Evolutionary conservation across 2,888 invertebrate species (phyloP).

Genomic region (Boloria euphrosyne): DNA sequence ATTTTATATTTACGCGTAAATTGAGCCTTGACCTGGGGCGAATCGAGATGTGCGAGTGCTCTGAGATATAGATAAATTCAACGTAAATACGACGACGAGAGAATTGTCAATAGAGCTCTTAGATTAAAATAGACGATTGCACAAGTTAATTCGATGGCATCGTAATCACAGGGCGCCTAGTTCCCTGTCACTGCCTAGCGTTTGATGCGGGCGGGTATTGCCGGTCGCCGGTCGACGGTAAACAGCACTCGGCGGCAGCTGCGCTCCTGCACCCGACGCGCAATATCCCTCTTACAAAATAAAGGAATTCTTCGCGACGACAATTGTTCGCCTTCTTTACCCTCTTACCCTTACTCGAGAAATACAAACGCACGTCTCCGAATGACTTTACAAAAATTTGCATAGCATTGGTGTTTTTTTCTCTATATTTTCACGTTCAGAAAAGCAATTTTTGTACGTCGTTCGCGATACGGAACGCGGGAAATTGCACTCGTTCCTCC

Average conservation of each 20-base stretch:
- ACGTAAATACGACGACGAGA: slow-evolving; percentile 39
- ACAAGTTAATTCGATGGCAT: slow-evolving; percentile 42
- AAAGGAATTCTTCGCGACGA: slow-evolving; percentile 76
- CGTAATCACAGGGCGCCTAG: slow-evolving; percentile 43
- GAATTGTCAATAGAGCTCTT: slow-evolving; percentile 40
- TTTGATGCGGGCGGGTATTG: slow-evolving; percentile 60
- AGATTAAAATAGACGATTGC: slow-evolving; percentile 43
- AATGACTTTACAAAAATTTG: slow-evolving; percentile 82
- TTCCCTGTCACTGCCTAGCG: slow-evolving; percentile 40
- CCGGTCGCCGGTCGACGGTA: slow-evolving; percentile 67
- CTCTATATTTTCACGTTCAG: slow-evolving; percentile 74
- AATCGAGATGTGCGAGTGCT: slow-evolving; percentile 49
- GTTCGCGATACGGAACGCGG: slow-evolving; percentile 74
- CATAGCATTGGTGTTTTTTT: slow-evolving; percentile 70
- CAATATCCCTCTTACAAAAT: slow-evolving; percentile 80
- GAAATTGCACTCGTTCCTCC: slow-evolving; percentile 73
- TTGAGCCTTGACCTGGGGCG: slow-evolving; percentile 64
- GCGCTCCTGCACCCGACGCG: slow-evolving; percentile 77
- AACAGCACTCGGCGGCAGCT: slow-evolving; percentile 71
- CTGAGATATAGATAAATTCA: slow-evolving; percentile 44
- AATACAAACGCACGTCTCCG: slow-evolving; percentile 81
- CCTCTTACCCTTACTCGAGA: slow-evolving; percentile 74
- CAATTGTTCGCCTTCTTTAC: slow-evolving; percentile 74
- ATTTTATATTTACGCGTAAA: slow-evolving; percentile 74
- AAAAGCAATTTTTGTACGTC: slow-evolving; percentile 82